Base-by-base conservation (phyloP, 2,888 invertebrate species). In the Druceiella hillmani region DNA sequence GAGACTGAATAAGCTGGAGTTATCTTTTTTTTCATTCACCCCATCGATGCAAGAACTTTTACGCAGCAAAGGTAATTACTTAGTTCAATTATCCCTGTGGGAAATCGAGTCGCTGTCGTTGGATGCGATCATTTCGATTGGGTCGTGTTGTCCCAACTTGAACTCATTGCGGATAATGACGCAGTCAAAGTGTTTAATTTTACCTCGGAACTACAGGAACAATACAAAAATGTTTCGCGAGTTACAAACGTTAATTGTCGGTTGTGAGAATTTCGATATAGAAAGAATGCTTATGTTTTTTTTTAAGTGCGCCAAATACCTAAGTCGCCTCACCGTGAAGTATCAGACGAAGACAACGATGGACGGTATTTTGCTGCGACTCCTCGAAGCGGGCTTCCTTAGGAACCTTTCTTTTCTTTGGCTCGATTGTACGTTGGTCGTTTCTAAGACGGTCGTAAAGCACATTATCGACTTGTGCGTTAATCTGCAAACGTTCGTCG, bases 71-170 rank as follows among this genome's bases (percentile, higher is more conserved):
- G 72, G 72, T 3, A 51, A 44, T 31, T 63, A 65, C 50, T 56
- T 72, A 38, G 67, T 69, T 29, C 64, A 69, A 49, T 71, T 72
- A 38, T 64, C 68, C 0, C 46, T 72, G 11, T 66, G 66, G 66
- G 71, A 71, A 47, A 64, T 64, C 4, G 70, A 71, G 24, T 61
- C 64, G 0, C 47, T 72, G 29, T 63, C 57, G 36, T 53, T 68
- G 16, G 66, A 70, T 25, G 61, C 64, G 3, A 51, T 72, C 3
- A 29, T 68, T 13, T 56, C 59, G 2, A 58, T 72, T 26, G 72
- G 72, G 4, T 50, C 46, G 12, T 59, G 54, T 50, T 72, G 72
- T 47, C 69, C 70, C 10, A 66, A 70, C 42, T 55, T 72, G 3
- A 54, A 46, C 13, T 61, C 61, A 2, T 55, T 72, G n/a, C 64